A percentile compares a stretch with the other conserved stretches of the same genome.
These are phyloP conservation scores for Drosophila burlai DNA, from an alignment of 1,140 invertebrate genomes.

Conservation along the genomic window DNA sequence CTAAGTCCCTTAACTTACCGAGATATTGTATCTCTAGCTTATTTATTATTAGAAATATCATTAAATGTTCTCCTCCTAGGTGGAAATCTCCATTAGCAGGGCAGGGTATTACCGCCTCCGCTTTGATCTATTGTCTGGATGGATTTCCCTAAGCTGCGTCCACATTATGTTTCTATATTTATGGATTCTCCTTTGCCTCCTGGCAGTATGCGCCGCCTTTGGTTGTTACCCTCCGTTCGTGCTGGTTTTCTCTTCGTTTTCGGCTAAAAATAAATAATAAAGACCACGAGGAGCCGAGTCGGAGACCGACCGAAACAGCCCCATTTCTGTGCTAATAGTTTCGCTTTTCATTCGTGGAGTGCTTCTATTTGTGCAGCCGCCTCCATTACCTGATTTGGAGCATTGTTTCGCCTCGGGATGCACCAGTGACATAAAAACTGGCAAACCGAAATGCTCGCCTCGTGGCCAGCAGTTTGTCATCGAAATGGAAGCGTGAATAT, in stretches of 20 bases:
- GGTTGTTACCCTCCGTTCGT: slow-evolving; percentile 23
- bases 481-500: slow-evolving; percentile 71
- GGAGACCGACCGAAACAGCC: slow-evolving; percentile 21
- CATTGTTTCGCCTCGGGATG: slow-evolving; percentile 22
- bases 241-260: slow-evolving; percentile 29
- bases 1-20: not conserved
- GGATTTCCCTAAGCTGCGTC: slow-evolving; percentile 33
- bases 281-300: slow-evolving; percentile 46
- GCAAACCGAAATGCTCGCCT: slow-evolving; percentile 23
- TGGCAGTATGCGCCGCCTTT: slow-evolving; percentile 51
- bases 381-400: slow-evolving; percentile 31
- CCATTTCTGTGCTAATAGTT: slow-evolving; percentile 67
- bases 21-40: not conserved
- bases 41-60: slow-evolving; percentile 13
- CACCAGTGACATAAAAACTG: slow-evolving; percentile 27
- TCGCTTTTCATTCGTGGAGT: slow-evolving; percentile 74
- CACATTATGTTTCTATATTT: slow-evolving; percentile 51
- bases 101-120: slow-evolving; percentile 17
- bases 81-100: slow-evolving; percentile 1
- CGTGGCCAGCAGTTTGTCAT: slow-evolving; percentile 58
- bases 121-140: slow-evolving; percentile 23
- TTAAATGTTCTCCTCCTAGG: not conserved
- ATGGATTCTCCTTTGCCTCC: slow-evolving; percentile 44
- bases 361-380: slow-evolving; percentile 23
- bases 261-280: slow-evolving; percentile 74